Conservation (phyloP, 2,888 invertebrate species). For the Octodonta nipae region DNA sequence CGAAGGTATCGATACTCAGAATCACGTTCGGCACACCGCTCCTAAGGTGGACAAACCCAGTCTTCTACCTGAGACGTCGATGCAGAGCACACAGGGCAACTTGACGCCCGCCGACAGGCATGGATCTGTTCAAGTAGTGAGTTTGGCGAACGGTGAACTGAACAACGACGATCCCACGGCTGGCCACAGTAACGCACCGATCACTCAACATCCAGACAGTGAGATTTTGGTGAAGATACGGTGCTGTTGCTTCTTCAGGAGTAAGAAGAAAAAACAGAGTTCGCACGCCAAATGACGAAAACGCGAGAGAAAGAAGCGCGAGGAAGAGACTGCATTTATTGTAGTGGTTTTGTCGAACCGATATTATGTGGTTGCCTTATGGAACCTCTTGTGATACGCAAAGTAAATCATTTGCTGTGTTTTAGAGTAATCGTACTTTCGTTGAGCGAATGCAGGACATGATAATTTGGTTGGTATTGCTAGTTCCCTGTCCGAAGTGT, state of each 20-base stretch:
- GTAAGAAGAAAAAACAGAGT: conserved; percentile 60
- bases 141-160: conserved; percentile 91
- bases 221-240: conserved; percentile 92
- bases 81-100: conserved; percentile 68
- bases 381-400: too few relatives aligned
- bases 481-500: too few relatives aligned
- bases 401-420: too few relatives aligned
- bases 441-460: too few relatives aligned
- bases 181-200: conserved; percentile 93
- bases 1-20: conserved; percentile 81
- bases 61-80: conserved; percentile 76
- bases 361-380: too few relatives aligned
- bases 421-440: too few relatives aligned
- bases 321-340: neutral
- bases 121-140: conserved; percentile 96
- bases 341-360: too few relatives aligned
- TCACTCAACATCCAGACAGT: conserved; percentile 82
- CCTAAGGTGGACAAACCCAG: conserved; percentile 47
- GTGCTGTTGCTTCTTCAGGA: conserved; percentile 97
- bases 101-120: conserved; percentile 89
- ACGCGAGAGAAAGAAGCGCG: neutral
- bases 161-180: conserved; percentile 91
- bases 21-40: conserved; percentile 46
- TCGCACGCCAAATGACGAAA: neutral
- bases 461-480: too few relatives aligned